Conservation (phyloP, 53 echinoderm and acorn worm genomes). For the Glandiceps talaboti region DNA sequence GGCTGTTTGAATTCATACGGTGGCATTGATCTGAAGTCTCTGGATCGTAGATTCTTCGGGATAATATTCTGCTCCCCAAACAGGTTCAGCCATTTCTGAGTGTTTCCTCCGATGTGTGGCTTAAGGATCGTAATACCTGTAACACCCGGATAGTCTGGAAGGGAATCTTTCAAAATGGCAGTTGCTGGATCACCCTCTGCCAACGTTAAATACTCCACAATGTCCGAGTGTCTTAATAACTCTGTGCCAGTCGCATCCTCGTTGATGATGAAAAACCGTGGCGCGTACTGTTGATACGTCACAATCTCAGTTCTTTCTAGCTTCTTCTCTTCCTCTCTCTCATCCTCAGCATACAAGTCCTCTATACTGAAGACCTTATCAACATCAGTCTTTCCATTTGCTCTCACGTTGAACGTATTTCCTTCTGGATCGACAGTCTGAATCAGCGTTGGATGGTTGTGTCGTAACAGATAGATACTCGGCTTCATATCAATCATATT, state of each 20-base stretch:
- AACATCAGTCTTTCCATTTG: conserved; percentile 49
- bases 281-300: conserved; percentile 19
- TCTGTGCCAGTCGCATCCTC: conserved; percentile 79
- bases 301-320: not conserved
- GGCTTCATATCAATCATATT: conserved; percentile 20
- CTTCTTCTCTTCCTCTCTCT: conserved; percentile 9
- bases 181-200: conserved; percentile 65
- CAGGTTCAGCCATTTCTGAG: conserved; percentile 50
- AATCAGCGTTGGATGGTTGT: conserved; percentile 39
- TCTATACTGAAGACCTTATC: conserved; percentile 13
- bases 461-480: conserved; percentile 52
- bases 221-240: conserved; percentile 46
- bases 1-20: conserved; percentile 45
- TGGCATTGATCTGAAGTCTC: conserved; percentile 69
- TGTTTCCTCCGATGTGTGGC: conserved; percentile 40
- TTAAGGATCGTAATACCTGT: conserved; percentile 82
- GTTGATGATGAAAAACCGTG: conserved; percentile 74
- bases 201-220: conserved; percentile 37
- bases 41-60: conserved; percentile 63
- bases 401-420: conserved; percentile 53
- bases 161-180: conserved; percentile 62
- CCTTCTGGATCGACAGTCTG: conserved; percentile 42
- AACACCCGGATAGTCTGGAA: conserved; percentile 83
- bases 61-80: conserved; percentile 73
- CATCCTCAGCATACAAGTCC: conserved; percentile 7